These are phyloP conservation scores for Habrosyne pyritoides DNA, from an alignment of 2,888 invertebrate genomes.

Conservation along the genomic window DNA sequence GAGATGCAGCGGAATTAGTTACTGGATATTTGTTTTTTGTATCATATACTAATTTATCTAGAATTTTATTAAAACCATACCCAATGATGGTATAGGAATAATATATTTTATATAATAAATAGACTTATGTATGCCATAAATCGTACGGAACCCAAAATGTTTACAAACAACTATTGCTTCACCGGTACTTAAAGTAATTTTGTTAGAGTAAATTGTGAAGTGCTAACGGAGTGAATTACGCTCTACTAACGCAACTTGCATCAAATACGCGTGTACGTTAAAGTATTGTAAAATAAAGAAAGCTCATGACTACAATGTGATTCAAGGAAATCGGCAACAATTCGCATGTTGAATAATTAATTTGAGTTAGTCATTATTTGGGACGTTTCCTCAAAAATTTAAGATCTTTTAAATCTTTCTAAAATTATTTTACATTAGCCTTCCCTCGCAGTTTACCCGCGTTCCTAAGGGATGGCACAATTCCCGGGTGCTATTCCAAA, in stretches of 20 bases:
- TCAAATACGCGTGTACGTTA: slow-evolving; percentile 17
- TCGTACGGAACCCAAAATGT: background rate
- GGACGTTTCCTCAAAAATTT: background rate
- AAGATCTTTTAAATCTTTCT: no score
- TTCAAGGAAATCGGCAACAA: slow-evolving; percentile 16
- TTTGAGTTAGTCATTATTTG: background rate
- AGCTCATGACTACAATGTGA: slow-evolving; percentile 1
- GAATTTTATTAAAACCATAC: no score
- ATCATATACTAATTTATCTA: no score
- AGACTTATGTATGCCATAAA: background rate
- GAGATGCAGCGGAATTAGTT: no score
- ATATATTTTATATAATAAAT: no score
- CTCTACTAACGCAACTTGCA: slow-evolving; percentile 30
- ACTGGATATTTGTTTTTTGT: no score
- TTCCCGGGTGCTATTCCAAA: no score
- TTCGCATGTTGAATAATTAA: background rate
- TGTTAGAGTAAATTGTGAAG: slow-evolving; percentile 27
- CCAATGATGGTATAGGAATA: no score
- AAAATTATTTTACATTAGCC: no score
- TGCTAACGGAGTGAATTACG: slow-evolving; percentile 50
- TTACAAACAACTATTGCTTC: background rate
- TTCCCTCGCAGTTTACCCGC: no score
- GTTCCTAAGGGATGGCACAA: no score
- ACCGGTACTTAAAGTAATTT: slow-evolving; percentile 17
- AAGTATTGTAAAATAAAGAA: slow-evolving; percentile 22